phyloP scores from a whole-genome alignment of 2,888 invertebrate species.

The Quadriops clusia region DNA sequence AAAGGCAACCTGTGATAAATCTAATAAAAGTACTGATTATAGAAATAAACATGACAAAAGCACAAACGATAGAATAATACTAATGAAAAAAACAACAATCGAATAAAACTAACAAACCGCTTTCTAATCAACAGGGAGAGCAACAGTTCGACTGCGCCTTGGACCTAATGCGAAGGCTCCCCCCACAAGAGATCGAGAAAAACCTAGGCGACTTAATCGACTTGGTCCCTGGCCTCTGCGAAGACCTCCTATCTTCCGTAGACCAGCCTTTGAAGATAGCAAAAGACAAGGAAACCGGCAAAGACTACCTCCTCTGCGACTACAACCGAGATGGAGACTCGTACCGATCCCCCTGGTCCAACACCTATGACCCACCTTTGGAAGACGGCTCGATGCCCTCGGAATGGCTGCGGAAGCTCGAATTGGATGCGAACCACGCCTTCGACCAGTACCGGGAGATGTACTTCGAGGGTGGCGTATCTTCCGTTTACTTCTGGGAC shows the following conservation, averaged over 20 bases:
- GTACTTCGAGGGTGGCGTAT: constrained; percentile 99
- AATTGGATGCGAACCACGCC: constrained; percentile 96
- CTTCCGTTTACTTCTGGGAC: constrained; percentile 99
- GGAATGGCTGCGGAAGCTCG: constrained; percentile 85
- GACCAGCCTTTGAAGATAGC: constrained; percentile 98
- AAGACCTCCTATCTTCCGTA: constrained; percentile 92
- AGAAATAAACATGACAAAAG: no score
- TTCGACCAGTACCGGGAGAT: constrained; percentile 98
- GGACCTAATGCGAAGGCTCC: constrained; percentile 96
- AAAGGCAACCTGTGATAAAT: no score
- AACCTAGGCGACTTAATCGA: constrained; percentile 96
- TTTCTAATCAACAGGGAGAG: no score
- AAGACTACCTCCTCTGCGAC: constrained; percentile 96
- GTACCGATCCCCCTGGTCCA: constrained; percentile 97
- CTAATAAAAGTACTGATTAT: no score
- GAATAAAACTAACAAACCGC: no score
- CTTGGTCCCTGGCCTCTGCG: constrained; percentile 88
- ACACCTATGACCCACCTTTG: constrained; percentile 92
- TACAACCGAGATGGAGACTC: constrained; percentile 99
- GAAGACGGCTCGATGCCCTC: constrained; percentile 99
- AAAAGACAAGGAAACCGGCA: constrained; percentile 86
- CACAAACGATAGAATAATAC: no score
- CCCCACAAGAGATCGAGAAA: constrained; percentile 98
- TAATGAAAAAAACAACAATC: no score
- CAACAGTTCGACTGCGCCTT: constrained; percentile 98